These are phyloP conservation scores for Lagria hirta DNA, from an alignment of 2,888 invertebrate species.

Conservation along the genomic window DNA sequence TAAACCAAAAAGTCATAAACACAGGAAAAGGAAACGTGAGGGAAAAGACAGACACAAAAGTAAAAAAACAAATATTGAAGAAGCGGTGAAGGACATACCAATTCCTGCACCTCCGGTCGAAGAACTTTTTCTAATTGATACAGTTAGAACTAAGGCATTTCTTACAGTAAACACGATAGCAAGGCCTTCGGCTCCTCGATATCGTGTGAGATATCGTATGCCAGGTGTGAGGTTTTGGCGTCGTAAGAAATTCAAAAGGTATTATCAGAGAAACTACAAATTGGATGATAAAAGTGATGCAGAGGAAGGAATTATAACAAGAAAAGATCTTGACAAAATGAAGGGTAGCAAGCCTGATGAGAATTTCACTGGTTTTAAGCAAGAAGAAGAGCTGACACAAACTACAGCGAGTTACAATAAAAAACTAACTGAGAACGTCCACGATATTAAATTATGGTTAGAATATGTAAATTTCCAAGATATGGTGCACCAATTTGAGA, in stretches of 20 bases:
- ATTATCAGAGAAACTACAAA: conserved; percentile 37
- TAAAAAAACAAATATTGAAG: conserved; percentile 41
- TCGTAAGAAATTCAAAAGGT: conserved; percentile 47
- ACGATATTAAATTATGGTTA: conserved; percentile 61
- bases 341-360: conserved; percentile 33
- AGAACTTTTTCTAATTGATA: conserved; percentile 32
- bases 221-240: conserved; percentile 23
- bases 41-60: conserved; percentile 28
- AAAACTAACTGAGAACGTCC: conserved; percentile 55
- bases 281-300: conserved; percentile 32
- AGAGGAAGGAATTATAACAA: conserved; percentile 38
- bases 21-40: conserved; percentile 18
- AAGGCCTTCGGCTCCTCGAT: conserved; percentile 65
- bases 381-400: conserved; percentile 56
- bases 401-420: conserved; percentile 60
- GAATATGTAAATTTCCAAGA: conserved; percentile 63
- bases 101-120: conserved; percentile 4
- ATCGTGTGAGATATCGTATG: conserved; percentile 40
- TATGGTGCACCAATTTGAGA: conserved; percentile 53
- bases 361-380: conserved; percentile 44
- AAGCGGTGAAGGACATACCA: conserved; percentile 28
- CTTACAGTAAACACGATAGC: conserved; percentile 63
- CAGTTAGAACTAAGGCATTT: conserved; percentile 58
- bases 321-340: conserved; percentile 32
- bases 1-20: conserved; percentile 7